Evolutionary conservation across 2,888 invertebrate species (phyloP).

Genomic region (Torymus texanus): DNA sequence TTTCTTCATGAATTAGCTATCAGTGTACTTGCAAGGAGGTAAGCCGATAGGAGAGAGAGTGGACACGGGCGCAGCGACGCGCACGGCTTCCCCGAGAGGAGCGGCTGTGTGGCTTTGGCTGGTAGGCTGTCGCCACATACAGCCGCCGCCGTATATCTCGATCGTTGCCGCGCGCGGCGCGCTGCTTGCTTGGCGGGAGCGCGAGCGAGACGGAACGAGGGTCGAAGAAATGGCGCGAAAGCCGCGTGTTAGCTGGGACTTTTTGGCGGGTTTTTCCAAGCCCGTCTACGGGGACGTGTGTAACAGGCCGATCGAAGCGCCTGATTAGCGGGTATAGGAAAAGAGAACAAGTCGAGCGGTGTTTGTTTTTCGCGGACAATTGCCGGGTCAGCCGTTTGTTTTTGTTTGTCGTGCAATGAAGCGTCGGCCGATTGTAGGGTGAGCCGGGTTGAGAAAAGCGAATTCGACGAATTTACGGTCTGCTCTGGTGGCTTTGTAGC

Average conservation of each 20-base stretch:
- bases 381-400: slow-evolving; percentile 22
- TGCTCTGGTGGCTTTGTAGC: no score
- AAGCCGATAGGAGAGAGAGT: no score
- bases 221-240: slow-evolving; percentile 57
- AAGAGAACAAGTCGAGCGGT: background rate
- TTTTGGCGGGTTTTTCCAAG: slow-evolving; percentile 40
- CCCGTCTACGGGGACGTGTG: background rate
- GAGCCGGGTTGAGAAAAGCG: no score
- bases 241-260: slow-evolving; percentile 26
- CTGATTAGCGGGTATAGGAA: background rate
- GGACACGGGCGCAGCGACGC: no score
- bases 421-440: no score
- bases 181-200: background rate
- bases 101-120: slow-evolving; percentile 5
- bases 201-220: slow-evolving; percentile 33
- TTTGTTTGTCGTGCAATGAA: slow-evolving; percentile 20
- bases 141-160: slow-evolving; percentile 28
- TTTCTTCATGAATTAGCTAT: background rate
- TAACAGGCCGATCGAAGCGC: background rate
- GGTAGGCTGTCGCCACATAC: slow-evolving; percentile 2
- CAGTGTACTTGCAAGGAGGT: no score
- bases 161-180: slow-evolving; percentile 48
- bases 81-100: slow-evolving; percentile 14
- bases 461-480: no score
- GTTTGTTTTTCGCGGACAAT: slow-evolving; percentile 33